A percentile compares a stretch with the other conserved stretches of the same genome.
Evolutionary conservation across 2,113 vertebrate species (phyloP).

Genomic region (Mobula birostris): DNA sequence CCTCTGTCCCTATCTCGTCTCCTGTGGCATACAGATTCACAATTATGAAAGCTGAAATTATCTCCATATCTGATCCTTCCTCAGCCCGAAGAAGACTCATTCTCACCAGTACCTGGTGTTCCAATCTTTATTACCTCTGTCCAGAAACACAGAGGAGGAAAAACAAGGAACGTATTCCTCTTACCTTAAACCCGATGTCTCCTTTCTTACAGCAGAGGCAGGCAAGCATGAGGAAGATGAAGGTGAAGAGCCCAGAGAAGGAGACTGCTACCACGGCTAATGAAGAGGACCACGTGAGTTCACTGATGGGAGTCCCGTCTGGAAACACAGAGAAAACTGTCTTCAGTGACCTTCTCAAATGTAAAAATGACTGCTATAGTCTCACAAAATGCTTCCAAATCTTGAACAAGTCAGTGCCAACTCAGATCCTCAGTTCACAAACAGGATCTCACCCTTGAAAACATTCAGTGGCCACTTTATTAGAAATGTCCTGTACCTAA

Average conservation of each 20-base stretch:
- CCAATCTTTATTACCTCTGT: background rate
- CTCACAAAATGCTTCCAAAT: background rate
- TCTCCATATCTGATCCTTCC: background rate
- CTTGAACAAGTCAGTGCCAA: background rate
- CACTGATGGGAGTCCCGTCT: slow-evolving; percentile 80
- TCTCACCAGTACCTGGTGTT: too few species aligned
- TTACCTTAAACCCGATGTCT: slow-evolving; percentile 87
- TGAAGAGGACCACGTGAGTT: slow-evolving; percentile 84
- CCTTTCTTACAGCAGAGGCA: slow-evolving; percentile 94
- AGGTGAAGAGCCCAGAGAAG: slow-evolving; percentile 80
- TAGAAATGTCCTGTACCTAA: too few species aligned
- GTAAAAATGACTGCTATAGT: background rate
- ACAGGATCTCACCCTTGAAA: background rate
- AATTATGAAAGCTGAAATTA: background rate
- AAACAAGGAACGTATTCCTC: slow-evolving; percentile 44
- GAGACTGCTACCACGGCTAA: slow-evolving; percentile 79
- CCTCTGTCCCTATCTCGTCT: too few species aligned
- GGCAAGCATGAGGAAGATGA: slow-evolving; percentile 91
- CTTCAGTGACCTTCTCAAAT: background rate
- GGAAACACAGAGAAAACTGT: slow-evolving; percentile 38
- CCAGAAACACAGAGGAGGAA: background rate
- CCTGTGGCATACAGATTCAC: too few species aligned
- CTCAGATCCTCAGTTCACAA: background rate
- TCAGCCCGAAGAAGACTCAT: background rate
- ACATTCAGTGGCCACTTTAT: background rate